Conservation (phyloP, 2,888 invertebrate species). For the Reticulitermes lucifugus region DNA sequence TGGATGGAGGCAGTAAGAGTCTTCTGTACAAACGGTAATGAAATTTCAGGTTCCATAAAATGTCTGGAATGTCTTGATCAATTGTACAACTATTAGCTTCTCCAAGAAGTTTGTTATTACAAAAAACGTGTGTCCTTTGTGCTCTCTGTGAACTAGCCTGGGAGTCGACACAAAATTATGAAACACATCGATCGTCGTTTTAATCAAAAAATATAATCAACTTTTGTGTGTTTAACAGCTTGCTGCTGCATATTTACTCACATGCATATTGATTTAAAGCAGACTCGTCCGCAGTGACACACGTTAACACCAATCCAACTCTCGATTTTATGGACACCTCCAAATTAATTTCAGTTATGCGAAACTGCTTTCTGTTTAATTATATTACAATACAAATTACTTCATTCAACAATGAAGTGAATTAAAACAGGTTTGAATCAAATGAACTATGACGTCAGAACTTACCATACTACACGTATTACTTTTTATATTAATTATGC, state of each 20-base stretch:
- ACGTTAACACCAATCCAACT: not conserved
- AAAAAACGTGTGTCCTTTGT: too few relatives aligned
- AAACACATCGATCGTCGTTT: slow-evolving; percentile 5
- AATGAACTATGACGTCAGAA: not conserved
- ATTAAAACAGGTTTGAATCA: not conserved
- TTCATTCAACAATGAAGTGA: not conserved
- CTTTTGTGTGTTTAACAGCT: slow-evolving; percentile 18
- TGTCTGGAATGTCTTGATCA: too few relatives aligned
- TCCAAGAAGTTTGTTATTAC: too few relatives aligned
- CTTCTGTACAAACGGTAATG: too few relatives aligned
- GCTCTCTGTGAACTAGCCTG: not conserved
- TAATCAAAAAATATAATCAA: slow-evolving; percentile 39
- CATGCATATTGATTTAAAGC: not conserved
- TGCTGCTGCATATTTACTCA: slow-evolving; percentile 3
- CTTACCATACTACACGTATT: not conserved
- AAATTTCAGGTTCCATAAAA: too few relatives aligned
- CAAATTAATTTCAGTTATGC: slow-evolving; percentile 13
- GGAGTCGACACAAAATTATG: not conserved
- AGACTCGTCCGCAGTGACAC: not conserved
- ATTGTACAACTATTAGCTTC: too few relatives aligned
- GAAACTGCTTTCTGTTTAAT: not conserved
- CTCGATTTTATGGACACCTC: slow-evolving; percentile 4
- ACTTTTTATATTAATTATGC: too few relatives aligned
- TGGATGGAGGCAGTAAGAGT: too few relatives aligned
- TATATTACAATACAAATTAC: slow-evolving; percentile 15